Evolutionary conservation across 2,888 invertebrate species (phyloP).

Genomic region (Hedya salicella): DNA sequence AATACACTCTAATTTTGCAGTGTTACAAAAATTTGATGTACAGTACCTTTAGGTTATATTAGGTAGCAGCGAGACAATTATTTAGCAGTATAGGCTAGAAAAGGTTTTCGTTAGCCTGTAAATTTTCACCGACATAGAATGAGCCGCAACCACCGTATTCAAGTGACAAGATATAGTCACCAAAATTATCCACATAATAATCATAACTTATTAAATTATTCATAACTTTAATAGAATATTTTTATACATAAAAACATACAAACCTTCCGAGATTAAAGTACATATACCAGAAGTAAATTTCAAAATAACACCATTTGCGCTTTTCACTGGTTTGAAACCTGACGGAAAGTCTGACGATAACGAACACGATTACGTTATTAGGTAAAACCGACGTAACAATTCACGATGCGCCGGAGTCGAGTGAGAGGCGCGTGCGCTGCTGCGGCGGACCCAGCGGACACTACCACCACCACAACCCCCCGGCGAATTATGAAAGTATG

Average conservation of each 20-base stretch:
- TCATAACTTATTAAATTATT: no score
- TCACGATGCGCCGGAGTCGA: slow-evolving; percentile 20
- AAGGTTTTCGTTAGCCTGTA: no score
- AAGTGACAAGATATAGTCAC: no score
- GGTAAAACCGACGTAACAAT: slow-evolving; percentile 22
- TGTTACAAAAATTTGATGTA: no score
- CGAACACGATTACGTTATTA: slow-evolving; percentile 2
- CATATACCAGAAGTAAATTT: slow-evolving; percentile 5
- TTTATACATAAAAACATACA: slow-evolving; percentile 18
- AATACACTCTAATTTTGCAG: no score
- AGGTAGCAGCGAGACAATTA: no score
- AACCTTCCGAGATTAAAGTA: slow-evolving; percentile 24
- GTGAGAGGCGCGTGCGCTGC: slow-evolving; percentile 37
- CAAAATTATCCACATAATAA: no score
- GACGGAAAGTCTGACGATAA: slow-evolving; percentile 15
- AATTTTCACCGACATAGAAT: no score
- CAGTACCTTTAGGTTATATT: no score
- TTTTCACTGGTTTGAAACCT: slow-evolving; percentile 27
- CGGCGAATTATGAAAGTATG: slow-evolving; percentile 39
- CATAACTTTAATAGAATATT: no score
- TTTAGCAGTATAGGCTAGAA: no score
- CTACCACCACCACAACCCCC: slow-evolving; percentile 31
- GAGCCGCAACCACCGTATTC: no score
- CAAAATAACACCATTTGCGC: slow-evolving; percentile 25
- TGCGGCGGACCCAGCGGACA: slow-evolving; percentile 38